Evolutionary conservation across 2,113 vertebrate species (phyloP).

Genomic region (Oxygymnocypris stewartii): DNA sequence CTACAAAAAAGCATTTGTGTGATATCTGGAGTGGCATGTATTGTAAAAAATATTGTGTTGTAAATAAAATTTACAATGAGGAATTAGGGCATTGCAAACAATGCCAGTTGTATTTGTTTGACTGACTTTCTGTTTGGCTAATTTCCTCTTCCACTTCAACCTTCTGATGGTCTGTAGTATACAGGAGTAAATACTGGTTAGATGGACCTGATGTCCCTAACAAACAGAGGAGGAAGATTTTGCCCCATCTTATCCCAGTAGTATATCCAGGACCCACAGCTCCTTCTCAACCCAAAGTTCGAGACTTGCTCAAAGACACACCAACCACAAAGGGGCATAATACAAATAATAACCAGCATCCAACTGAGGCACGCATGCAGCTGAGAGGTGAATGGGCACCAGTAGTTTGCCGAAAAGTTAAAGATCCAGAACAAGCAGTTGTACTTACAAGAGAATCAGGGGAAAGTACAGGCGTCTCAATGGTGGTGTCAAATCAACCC

Average conservation of each 20-base stretch:
- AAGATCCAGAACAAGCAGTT: background rate
- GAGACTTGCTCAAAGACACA: slow-evolving; percentile 41
- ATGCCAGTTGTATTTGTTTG: slow-evolving; percentile 39
- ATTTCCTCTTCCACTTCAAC: slow-evolving; percentile 70
- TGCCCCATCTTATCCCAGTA: slow-evolving; percentile 33
- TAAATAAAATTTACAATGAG: background rate
- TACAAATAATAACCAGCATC: slow-evolving; percentile 62
- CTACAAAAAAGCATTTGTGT: background rate
- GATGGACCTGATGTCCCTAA: slow-evolving; percentile 71
- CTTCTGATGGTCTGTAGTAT: slow-evolving; percentile 73
- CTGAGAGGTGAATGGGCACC: slow-evolving; percentile 43
- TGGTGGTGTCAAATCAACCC: background rate
- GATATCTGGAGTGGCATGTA: background rate
- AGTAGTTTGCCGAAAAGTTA: slow-evolving; percentile 42
- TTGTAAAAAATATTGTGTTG: background rate
- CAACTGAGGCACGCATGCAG: slow-evolving; percentile 63
- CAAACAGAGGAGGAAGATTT: slow-evolving; percentile 43
- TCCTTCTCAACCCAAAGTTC: slow-evolving; percentile 9
- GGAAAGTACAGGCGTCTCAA: background rate
- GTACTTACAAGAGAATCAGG: background rate
- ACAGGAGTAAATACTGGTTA: slow-evolving; percentile 75
- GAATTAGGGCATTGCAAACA: slow-evolving; percentile 33
- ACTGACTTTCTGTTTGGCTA: slow-evolving; percentile 56
- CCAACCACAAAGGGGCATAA: slow-evolving; percentile 53
- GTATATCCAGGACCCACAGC: slow-evolving; percentile 2